A percentile compares a stretch with the other conserved stretches of the same genome.
These are phyloP conservation scores for Beroe forskalii DNA, from an alignment of 37 sponge, comb jelly and placozoan species.

Conservation along the genomic window DNA sequence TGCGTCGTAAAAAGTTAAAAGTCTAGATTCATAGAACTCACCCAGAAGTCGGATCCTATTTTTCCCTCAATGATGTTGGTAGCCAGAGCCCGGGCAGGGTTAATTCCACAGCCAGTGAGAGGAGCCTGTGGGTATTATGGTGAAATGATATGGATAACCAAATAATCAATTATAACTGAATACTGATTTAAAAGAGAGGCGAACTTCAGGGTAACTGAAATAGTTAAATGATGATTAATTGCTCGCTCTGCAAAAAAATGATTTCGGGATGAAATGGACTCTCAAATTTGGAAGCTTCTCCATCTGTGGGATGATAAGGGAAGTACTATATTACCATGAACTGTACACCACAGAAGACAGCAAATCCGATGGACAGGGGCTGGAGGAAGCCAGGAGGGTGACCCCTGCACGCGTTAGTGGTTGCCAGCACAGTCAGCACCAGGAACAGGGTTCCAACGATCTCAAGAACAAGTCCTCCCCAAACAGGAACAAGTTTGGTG, in stretches of 20 bases:
- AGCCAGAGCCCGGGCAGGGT: constrained; percentile 36
- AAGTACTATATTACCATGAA: too few species aligned
- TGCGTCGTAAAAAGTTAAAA: not conserved
- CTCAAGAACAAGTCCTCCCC: not conserved
- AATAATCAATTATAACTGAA: too few species aligned
- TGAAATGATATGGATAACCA: too few species aligned
- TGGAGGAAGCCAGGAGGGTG: constrained; percentile 33
- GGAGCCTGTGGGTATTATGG: too few species aligned
- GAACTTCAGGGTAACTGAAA: too few species aligned
- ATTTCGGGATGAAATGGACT: too few species aligned
- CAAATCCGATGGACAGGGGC: constrained; percentile 26
- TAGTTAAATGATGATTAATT: too few species aligned
- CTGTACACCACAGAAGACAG: too few species aligned
- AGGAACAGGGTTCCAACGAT: constrained; percentile 12
- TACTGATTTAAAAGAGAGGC: too few species aligned
- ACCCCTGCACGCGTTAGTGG: not conserved
- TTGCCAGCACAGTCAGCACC: constrained; percentile 40
- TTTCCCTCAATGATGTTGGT: not conserved
- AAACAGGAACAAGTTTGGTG: not conserved
- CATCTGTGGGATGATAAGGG: too few species aligned
- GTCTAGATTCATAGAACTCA: not conserved
- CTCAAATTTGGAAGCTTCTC: too few species aligned
- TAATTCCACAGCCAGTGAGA: constrained; percentile 33
- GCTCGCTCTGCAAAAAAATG: too few species aligned
- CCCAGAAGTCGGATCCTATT: not conserved